A percentile compares a stretch with the other conserved stretches of the same genome.
Evolutionary conservation across 2,113 vertebrate genomes (phyloP).

Genomic region (Clarias batrachus): DNA sequence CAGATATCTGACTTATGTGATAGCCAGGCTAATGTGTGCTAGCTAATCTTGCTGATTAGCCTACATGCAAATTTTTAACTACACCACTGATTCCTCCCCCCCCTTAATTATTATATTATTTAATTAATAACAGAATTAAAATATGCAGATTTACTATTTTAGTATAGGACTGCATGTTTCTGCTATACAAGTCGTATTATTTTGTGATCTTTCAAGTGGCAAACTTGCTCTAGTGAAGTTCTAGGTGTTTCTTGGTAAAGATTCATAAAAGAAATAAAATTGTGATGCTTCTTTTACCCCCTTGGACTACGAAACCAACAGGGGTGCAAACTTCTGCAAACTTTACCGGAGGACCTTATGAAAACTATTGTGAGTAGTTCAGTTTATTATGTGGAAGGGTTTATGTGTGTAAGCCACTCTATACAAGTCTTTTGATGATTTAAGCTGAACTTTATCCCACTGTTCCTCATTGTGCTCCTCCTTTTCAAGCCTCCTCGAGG

Average conservation of each 20-base stretch:
- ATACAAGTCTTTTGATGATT: constrained; percentile 4
- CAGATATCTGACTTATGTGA: too few relatives aligned
- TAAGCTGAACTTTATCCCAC: constrained; percentile 48
- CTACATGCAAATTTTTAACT: too few relatives aligned
- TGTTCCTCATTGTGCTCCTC: constrained; percentile 33
- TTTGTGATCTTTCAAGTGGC: neutral
- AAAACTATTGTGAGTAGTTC: neutral
- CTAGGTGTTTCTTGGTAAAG: neutral
- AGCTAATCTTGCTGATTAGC: too few relatives aligned
- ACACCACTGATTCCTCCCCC: too few relatives aligned
- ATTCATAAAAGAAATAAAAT: neutral
- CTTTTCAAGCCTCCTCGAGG: constrained; percentile 6
- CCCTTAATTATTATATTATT: too few relatives aligned
- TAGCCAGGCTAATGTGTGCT: too few relatives aligned
- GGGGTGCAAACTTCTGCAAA: neutral
- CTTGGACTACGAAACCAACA: neutral
- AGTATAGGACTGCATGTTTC: too few relatives aligned
- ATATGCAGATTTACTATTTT: too few relatives aligned
- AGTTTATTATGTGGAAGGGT: neutral
- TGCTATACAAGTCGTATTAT: neutral
- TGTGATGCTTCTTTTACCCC: neutral
- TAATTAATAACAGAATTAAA: too few relatives aligned
- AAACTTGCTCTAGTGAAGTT: neutral
- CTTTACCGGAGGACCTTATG: neutral
- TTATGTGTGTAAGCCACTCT: constrained; percentile 5